Conservation (phyloP, 2,797 vertebrate species). For the Cephalopachus bancanus region DNA sequence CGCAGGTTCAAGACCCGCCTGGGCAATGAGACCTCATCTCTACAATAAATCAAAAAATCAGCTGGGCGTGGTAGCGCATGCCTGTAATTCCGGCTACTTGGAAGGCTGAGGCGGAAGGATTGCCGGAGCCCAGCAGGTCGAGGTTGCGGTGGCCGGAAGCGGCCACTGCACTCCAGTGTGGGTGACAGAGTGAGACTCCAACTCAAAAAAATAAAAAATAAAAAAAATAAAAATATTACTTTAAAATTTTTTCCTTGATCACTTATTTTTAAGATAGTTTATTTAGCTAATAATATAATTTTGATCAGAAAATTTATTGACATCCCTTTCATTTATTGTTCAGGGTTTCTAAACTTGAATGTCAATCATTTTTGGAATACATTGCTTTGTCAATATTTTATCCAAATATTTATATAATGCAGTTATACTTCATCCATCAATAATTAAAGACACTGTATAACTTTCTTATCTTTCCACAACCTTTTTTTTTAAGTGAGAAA, state of each 20-base stretch:
- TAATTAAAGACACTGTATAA: neutral
- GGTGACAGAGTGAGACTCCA: no score
- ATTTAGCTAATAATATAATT: neutral
- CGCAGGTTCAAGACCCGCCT: no score
- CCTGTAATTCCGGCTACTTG: no score
- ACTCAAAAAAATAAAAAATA: no score
- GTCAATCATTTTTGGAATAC: neutral
- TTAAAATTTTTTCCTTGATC: neutral
- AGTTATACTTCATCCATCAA: neutral
- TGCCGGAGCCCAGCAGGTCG: no score
- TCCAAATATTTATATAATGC: neutral
- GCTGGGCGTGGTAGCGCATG: no score
- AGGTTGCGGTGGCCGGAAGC: no score
- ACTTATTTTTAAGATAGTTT: neutral
- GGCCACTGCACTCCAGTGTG: no score
- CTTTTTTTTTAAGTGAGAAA: neutral
- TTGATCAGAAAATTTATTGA: neutral
- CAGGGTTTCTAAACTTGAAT: neutral
- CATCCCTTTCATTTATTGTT: neutral
- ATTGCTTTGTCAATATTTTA: neutral
- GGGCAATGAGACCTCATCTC: no score
- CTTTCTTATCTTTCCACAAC: neutral
- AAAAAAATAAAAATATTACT: no score
- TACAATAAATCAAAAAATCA: no score
- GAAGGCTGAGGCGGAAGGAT: no score